Conservation (phyloP, 1,140 invertebrate species). For the Samia ricini region DNA sequence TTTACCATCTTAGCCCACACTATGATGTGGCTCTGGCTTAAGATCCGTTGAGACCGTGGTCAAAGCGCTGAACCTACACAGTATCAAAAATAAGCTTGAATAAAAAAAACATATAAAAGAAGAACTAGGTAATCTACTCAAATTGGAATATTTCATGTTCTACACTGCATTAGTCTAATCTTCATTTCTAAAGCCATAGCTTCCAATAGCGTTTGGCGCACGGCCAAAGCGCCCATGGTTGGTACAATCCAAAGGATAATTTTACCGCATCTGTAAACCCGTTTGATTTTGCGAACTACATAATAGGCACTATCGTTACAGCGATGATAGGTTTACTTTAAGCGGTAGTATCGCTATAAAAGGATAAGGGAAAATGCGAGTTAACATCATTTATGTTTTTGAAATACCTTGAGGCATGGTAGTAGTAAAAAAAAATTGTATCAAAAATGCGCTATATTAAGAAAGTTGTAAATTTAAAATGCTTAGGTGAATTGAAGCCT, state of each 20-base stretch:
- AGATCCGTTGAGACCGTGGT: too few species aligned
- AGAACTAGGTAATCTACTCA: conserved; percentile 1
- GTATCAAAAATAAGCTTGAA: too few species aligned
- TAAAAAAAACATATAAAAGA: too few species aligned
- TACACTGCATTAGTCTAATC: conserved; percentile 23
- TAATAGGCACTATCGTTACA: conserved; percentile 5
- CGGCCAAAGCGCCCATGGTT: conserved; percentile 14
- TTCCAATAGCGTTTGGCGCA: conserved; percentile 14
- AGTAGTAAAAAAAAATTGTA: too few species aligned
- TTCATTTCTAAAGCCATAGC: conserved; percentile 4
- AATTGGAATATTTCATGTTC: conserved; percentile 14
- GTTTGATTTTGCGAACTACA: conserved; percentile 29
- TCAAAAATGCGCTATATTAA: too few species aligned
- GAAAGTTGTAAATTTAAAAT: too few species aligned
- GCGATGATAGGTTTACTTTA: neutral
- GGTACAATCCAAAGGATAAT: conserved; percentile 21
- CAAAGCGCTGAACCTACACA: too few species aligned
- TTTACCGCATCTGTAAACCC: conserved; percentile 17
- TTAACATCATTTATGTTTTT: too few species aligned
- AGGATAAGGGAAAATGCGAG: neutral
- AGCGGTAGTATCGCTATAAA: neutral
- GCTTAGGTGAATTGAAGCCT: too few species aligned
- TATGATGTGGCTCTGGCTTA: too few species aligned
- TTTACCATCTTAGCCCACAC: too few species aligned
- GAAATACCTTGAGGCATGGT: too few species aligned